Conservation (phyloP, 2,797 vertebrate species). For the Notamacropus eugenii region DNA sequence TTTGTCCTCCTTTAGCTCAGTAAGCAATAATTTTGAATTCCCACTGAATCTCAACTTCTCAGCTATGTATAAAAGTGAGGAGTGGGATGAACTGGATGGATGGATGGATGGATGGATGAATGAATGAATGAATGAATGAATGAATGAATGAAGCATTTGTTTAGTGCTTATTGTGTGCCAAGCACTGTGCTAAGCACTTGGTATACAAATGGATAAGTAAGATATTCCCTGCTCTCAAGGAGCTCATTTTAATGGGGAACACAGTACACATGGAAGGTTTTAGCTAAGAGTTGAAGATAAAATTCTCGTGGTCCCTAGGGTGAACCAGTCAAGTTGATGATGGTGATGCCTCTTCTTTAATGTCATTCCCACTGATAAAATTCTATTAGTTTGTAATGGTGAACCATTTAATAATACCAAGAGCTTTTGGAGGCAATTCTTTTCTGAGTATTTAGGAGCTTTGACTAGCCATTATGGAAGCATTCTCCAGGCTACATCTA, state of each 20-base stretch:
- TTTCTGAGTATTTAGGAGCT: not conserved
- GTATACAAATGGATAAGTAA: not conserved
- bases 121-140: not conserved
- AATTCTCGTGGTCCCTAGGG: not conserved
- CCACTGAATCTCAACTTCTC: constrained; percentile 19
- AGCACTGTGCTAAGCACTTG: not conserved
- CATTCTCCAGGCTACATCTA: not conserved
- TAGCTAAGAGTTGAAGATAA: not conserved
- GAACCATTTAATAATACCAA: not conserved
- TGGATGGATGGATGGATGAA: not conserved
- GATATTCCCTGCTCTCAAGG: not conserved
- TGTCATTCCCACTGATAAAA: not conserved
- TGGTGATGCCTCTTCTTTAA: not conserved
- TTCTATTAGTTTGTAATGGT: not conserved
- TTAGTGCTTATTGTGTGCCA: not conserved
- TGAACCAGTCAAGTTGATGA: not conserved
- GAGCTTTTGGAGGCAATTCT: not conserved
- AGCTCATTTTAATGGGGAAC: not conserved
- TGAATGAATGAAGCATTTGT: not conserved
- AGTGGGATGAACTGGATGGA: not conserved
- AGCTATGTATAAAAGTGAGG: constrained; percentile 10
- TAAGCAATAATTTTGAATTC: not conserved
- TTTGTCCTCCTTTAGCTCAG: not conserved
- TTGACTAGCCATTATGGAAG: not conserved
- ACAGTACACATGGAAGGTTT: not conserved